Conservation (phyloP, 1,140 invertebrate species). For the Drosophila sp. region DNA sequence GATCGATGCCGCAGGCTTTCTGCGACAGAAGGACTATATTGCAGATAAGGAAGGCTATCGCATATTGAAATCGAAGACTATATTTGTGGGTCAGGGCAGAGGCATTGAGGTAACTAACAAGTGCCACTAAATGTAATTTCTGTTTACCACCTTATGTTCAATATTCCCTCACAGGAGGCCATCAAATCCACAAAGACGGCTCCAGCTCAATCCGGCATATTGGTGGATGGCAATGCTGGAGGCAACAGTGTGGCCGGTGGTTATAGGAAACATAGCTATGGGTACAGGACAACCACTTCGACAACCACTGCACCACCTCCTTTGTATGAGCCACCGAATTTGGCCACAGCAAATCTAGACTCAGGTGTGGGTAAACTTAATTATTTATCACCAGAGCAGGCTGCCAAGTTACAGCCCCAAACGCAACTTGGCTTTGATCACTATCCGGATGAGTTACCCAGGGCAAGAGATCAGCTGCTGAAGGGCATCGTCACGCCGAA, state of each 20-base stretch:
- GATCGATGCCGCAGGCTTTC: constrained; percentile 92
- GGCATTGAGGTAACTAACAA: constrained; percentile 85
- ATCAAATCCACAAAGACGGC: constrained; percentile 89
- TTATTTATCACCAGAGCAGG: constrained; percentile 82
- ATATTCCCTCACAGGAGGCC: constrained; percentile 85
- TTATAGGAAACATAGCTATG: constrained; percentile 51
- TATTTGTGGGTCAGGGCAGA: constrained; percentile 90
- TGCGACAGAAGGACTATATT: constrained; percentile 93
- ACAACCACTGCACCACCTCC: constrained; percentile 63
- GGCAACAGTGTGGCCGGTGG: constrained; percentile 51
- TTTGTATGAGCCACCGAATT: constrained; percentile 53
- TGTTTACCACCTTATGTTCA: neutral
- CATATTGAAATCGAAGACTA: constrained; percentile 92
- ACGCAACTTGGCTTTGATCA: constrained; percentile 78
- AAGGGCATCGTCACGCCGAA: constrained; percentile 30
- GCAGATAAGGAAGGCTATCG: constrained; percentile 92
- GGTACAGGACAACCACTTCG: constrained; percentile 55
- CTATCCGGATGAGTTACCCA: constrained; percentile 76
- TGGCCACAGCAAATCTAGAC: constrained; percentile 66
- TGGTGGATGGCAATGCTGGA: constrained; percentile 85
- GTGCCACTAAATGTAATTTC: neutral
- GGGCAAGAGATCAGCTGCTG: constrained; percentile 51
- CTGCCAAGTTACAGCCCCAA: constrained; percentile 74
- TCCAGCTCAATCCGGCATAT: constrained; percentile 87
- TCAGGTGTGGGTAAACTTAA: constrained; percentile 76